Evolutionary conservation across 2,888 invertebrate genomes (phyloP), one percentile per base, ranked within the genome.

Genomic region (Adela reaumurella): DNA sequence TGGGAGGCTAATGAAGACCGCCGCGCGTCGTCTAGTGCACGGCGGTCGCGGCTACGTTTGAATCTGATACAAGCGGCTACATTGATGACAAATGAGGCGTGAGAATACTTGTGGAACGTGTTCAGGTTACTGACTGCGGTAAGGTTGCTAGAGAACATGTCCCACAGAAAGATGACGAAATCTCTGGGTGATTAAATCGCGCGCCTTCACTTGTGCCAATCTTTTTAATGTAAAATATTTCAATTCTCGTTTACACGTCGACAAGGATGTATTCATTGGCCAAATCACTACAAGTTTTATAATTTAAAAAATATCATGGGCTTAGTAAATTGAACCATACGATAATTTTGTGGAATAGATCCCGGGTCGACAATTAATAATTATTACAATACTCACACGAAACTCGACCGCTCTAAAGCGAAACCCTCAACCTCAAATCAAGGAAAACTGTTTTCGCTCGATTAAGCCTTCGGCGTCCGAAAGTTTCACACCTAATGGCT

Each of bases 101-200:
- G 35, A 35, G 35, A 35, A 35, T 14, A 35, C 35, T 35, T 14
- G 35, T 35, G 35, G 35, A 35, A 35, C 35, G 14, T 35, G 35
- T 14, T 35, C 35, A 8, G 42, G 43, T 49, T 48, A 43, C 46
- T 46, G 43, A 29, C 47, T 11, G 3, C 10, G 44, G 19, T 10
- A 43, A 10, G 17, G 17, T 19, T 19, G 16, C 6, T 19, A 17
- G 44, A 17, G 19, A 18, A 43, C 19, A 43, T 43, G 19, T 43
- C 44, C 19, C 19, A 19, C 44, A 10, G 19, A 19, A 18, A 35
- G 35, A 35, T 35, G 35, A 35, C 35, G 14, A 35, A 35, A 35
- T 18, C 35, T 20, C n/a, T 3, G 46, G 46, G 46, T 46, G 46
- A 46, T 46, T 46, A 46, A 35, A 18, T 46, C 46, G 46, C 17